Evolutionary conservation across 2,888 invertebrate species (phyloP).

Genomic region (Anoplius nigerrimus): DNA sequence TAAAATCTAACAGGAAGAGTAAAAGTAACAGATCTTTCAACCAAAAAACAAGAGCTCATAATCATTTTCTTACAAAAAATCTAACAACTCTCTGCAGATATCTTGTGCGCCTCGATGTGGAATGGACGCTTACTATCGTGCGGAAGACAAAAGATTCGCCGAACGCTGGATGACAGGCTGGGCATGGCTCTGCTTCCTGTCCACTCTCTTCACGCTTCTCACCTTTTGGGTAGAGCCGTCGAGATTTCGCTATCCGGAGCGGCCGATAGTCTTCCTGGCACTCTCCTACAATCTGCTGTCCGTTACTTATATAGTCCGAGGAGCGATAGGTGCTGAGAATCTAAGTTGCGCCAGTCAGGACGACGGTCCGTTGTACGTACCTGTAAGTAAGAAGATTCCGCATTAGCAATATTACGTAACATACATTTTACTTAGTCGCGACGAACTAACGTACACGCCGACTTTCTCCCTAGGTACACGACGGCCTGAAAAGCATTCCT

Average conservation of each 20-base stretch:
- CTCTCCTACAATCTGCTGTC: slow-evolving; percentile 90
- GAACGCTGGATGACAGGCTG: slow-evolving; percentile 87
- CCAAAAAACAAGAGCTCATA: background rate
- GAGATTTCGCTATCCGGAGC: slow-evolving; percentile 93
- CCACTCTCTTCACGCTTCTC: slow-evolving; percentile 88
- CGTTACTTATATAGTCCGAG: slow-evolving; percentile 83
- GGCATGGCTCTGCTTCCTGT: slow-evolving; percentile 86
- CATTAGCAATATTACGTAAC: too few relatives aligned
- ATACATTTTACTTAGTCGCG: too few relatives aligned
- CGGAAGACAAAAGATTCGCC: slow-evolving; percentile 82
- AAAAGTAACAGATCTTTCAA: background rate
- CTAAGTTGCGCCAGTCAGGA: slow-evolving; percentile 73
- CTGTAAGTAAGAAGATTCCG: slow-evolving; percentile 53
- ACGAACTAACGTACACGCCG: too few relatives aligned
- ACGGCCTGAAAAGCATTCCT: slow-evolving; percentile 77
- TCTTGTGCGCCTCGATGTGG: slow-evolving; percentile 80
- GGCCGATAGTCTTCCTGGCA: slow-evolving; percentile 93
- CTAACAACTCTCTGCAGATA: slow-evolving; percentile 45
- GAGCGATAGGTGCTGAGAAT: slow-evolving; percentile 77
- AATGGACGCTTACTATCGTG: slow-evolving; percentile 82
- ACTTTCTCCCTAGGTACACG: slow-evolving; percentile 57
- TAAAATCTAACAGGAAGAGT: background rate
- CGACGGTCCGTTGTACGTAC: slow-evolving; percentile 73
- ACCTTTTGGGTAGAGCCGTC: slow-evolving; percentile 94
- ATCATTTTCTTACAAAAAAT: background rate